These are phyloP conservation scores for Beaufortia kweichowensis DNA, from an alignment of 2,113 vertebrate genomes.

Conservation along the genomic window DNA sequence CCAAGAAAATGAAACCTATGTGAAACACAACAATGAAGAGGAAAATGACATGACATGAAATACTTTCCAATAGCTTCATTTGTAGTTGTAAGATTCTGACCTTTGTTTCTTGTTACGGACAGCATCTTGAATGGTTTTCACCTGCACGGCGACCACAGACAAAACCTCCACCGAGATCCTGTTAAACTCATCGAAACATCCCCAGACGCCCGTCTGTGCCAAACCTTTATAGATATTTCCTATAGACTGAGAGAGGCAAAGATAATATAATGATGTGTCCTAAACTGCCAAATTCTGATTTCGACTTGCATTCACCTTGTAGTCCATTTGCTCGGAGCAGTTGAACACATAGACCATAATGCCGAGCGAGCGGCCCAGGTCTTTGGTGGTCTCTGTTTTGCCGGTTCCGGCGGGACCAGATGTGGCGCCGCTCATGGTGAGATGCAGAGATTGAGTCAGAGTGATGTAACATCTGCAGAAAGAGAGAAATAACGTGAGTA, in stretches of 20 bases:
- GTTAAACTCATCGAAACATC: slow-evolving; percentile 79
- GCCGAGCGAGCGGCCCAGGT: slow-evolving; percentile 72
- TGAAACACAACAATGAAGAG: not conserved
- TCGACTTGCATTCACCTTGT: slow-evolving; percentile 69
- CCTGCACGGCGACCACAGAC: slow-evolving; percentile 75
- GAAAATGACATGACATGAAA: not conserved
- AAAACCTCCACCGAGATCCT: slow-evolving; percentile 75
- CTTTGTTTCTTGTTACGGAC: slow-evolving; percentile 77
- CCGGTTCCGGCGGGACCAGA: slow-evolving; percentile 72
- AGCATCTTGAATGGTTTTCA: slow-evolving; percentile 75
- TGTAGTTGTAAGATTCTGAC: slow-evolving; percentile 48
- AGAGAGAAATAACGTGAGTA: not conserved
- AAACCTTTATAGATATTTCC: slow-evolving; percentile 78
- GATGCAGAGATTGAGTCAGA: slow-evolving; percentile 70
- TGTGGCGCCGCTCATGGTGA: slow-evolving; percentile 71
- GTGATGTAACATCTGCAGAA: slow-evolving; percentile 76
- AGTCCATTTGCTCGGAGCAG: slow-evolving; percentile 82
- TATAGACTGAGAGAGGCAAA: slow-evolving; percentile 61
- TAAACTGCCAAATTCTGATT: too few relatives aligned
- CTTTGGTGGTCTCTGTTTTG: slow-evolving; percentile 79
- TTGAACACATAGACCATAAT: slow-evolving; percentile 81
- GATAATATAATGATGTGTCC: too few relatives aligned
- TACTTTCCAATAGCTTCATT: too few relatives aligned
- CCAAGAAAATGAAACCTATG: slow-evolving; percentile 72
- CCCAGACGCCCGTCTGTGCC: slow-evolving; percentile 75